Evolutionary conservation across 1,140 invertebrate species (phyloP), one percentile per base, ranked within the genome.

Genomic region (Drosophila repletoides): DNA sequence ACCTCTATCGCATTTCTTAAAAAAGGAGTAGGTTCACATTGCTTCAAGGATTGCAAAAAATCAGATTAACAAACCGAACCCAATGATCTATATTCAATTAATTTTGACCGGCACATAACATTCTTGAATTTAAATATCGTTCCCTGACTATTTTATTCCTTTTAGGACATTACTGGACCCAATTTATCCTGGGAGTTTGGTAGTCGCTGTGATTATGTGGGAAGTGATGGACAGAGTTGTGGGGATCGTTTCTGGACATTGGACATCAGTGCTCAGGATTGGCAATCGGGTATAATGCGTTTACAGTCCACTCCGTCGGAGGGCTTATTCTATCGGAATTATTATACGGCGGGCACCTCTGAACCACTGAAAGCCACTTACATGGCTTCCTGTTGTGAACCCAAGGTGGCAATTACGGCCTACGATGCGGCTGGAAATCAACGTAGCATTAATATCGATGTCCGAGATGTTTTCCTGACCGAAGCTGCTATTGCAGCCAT

Each of bases 241-340:
- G 90, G 89, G 0, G 92, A 92, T 68, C 91, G 92, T 33, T 90
- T 90, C 29, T 94, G 94, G 94, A 93, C 92, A n/a, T 77, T 93
- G 1, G 93, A 93, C 12, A 88, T 94, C 6, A 91, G 91, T 0
- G 91, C 92, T 1, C 92, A 93, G 63, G 93, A 94, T 70, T 81
- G 90, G 53, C 89, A 91, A 15, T 92, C 90, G 92, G 93, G 93
- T 72, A 88, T 94, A 3, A 91, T 94, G 72, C 91, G 91, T 0
- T 86, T 94, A 1, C 87, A 91, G 10, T 92, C 93, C 0, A 89
- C 90, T 1, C 93, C 93, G 0, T 67, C 79, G 0, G 91, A 91
- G 49, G 89, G 91, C 10, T 56, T 92, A 12, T 89, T 91, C 51
- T 77, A 91, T 43, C 63, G 90, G 9, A 76, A 81, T 3, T 83